phyloP scores from a whole-genome alignment of 2,113 vertebrate genomes.

The Xenopus laevis region DNA sequence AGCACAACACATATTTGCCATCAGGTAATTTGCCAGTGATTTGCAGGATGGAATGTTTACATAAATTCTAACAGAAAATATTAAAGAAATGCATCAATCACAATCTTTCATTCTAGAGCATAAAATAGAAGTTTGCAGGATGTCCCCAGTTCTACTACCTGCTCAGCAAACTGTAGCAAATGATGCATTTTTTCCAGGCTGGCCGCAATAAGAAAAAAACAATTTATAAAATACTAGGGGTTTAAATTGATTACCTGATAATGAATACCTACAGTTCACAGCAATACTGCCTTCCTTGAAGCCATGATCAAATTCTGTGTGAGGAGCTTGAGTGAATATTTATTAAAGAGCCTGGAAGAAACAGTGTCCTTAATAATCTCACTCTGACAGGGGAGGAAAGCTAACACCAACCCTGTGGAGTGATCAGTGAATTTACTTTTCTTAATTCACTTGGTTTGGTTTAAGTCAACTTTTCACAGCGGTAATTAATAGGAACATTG shows the following conservation, averaged over 20 bases:
- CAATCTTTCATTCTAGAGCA: conserved; percentile 10
- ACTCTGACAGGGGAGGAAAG: conserved; percentile 47
- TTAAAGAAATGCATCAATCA: conserved; percentile 32
- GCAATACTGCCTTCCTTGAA: conserved; percentile 44
- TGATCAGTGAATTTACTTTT: conserved; percentile 47
- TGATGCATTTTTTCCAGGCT: conserved; percentile 2
- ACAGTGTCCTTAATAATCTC: conserved; percentile 47
- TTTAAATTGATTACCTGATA: conserved; percentile 41
- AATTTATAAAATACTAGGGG: conserved; percentile 12
- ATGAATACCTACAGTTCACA: conserved; percentile 35
- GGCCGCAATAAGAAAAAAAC: conserved; percentile 37
- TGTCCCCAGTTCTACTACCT: conserved; percentile 10
- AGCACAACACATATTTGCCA: too few relatives aligned
- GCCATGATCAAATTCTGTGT: conserved; percentile 43
- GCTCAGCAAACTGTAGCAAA: conserved; percentile 11
- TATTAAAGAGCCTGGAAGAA: conserved; percentile 49
- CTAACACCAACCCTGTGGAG: conserved; percentile 43
- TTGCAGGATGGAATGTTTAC: too few relatives aligned
- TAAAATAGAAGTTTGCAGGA: background rate
- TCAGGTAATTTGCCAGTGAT: too few relatives aligned
- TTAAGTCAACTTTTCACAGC: conserved; percentile 47
- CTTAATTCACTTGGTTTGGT: conserved; percentile 51
- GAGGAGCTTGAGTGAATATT: conserved; percentile 47
- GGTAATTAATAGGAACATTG: conserved; percentile 44
- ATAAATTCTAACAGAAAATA: too few relatives aligned